Evolutionary conservation across 1,140 invertebrate genomes (phyloP).

Genomic region (Rhizoglyphus robini): DNA sequence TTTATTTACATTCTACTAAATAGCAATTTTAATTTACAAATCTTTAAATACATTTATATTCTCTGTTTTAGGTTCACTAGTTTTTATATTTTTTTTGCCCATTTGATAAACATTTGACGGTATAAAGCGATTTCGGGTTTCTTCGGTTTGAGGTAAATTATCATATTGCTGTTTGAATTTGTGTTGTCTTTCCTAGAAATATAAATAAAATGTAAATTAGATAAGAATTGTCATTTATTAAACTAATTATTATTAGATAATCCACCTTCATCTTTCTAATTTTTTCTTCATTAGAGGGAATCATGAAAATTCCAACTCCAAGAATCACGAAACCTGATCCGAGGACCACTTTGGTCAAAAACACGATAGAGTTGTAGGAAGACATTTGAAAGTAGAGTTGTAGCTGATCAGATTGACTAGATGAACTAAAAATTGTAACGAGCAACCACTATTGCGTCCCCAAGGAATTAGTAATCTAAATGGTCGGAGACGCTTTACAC

Average conservation of each 20-base stretch:
- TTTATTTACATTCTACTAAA: not conserved
- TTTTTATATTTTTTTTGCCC: not conserved
- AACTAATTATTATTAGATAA: not conserved
- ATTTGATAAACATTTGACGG: not conserved
- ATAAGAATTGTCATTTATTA: not conserved
- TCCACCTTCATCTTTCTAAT: conserved; percentile 11
- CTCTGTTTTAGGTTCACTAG: not conserved
- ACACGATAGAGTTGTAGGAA: not conserved
- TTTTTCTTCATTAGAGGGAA: conserved; percentile 9
- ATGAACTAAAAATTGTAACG: too few species aligned
- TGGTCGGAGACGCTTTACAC: too few species aligned
- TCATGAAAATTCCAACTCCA: not conserved
- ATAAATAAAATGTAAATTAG: not conserved
- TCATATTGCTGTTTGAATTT: not conserved
- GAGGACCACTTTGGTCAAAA: not conserved
- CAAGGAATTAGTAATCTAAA: too few species aligned
- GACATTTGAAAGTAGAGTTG: not conserved
- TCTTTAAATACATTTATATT: conserved; percentile 10
- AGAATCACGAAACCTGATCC: not conserved
- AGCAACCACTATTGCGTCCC: too few species aligned
- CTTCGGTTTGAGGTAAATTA: not conserved
- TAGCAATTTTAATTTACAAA: not conserved
- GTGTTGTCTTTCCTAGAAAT: not conserved
- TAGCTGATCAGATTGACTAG: too few species aligned
- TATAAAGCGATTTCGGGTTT: not conserved